Evolutionary conservation across 92 coral and sea anemone genomes (phyloP).

Genomic region (Plumapathes pennacea): DNA sequence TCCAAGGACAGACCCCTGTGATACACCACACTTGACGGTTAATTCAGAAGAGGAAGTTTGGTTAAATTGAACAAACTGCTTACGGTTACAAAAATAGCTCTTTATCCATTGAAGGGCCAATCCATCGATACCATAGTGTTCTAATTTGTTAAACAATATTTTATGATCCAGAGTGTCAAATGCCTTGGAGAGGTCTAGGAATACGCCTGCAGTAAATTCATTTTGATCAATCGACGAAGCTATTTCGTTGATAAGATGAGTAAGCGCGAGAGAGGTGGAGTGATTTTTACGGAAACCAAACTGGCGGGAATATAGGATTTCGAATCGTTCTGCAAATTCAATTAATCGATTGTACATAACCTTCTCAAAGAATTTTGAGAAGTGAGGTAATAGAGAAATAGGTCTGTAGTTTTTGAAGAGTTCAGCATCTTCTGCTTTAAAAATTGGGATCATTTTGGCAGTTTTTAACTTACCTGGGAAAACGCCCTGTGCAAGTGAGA

Average conservation of each 20-base stretch:
- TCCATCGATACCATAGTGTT: too few species aligned
- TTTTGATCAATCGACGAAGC: conserved; percentile 35
- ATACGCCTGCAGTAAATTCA: conserved; percentile 35
- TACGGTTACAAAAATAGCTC: too few species aligned
- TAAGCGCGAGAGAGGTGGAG: conserved; percentile 29
- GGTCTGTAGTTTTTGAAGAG: conserved; percentile 30
- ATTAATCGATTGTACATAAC: conserved; percentile 17
- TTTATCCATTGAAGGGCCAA: too few species aligned
- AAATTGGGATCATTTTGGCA: conserved; percentile 28
- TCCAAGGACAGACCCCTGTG: too few species aligned
- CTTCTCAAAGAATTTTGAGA: conserved; percentile 15
- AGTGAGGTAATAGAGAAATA: conserved; percentile 15
- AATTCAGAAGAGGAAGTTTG: too few species aligned
- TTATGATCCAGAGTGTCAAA: conserved; percentile 29
- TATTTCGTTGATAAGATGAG: conserved; percentile 27
- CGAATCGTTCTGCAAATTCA: conserved; percentile 12
- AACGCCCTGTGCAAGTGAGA: conserved; percentile 13
- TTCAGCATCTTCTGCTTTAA: conserved; percentile 25
- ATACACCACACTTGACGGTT: too few species aligned
- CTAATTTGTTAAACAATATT: too few species aligned
- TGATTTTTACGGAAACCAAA: conserved; percentile 45
- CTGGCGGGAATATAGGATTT: conserved; percentile 20
- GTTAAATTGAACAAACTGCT: too few species aligned
- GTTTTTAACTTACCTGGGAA: conserved; percentile 41
- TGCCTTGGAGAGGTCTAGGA: conserved; percentile 20